Base-by-base conservation (phyloP, 2,888 invertebrate genomes). In the Torymus texanus region DNA sequence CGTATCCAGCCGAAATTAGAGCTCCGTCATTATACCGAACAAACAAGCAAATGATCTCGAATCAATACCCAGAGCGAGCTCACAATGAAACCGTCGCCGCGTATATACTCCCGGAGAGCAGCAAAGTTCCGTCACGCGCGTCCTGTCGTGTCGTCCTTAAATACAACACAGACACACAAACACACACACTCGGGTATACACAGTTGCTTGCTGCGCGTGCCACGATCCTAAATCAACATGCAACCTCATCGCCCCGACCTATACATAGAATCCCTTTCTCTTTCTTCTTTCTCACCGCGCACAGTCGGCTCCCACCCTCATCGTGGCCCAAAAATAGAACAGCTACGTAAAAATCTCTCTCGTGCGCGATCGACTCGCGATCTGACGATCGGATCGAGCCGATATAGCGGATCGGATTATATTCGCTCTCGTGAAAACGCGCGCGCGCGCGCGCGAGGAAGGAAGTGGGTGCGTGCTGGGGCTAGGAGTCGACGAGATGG, bases 251-350 rank as follows among this genome's bases (percentile, higher is more conserved):
- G 50, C 50, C n/a, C 50, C 12, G 16, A n/a, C 14, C 24, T 55
- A 8, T 11, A 21, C 14, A 50, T 51, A 5, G 41, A 50, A 67
- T 72, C 70, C 67, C 78, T 78, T 78, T 78, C 78, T 78, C 78
- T 72, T 78, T 78, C 61, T 53, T 61, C 56, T 51, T 68, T 8
- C 59, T 21, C 18, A 18, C 0, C 1, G 58, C 58, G 18, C 11
- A 16, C 58, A 24, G 18, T 16, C 18, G 3, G 59, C 18, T 59
- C 41, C 18, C 55, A 59, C 55, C n/a, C 50, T 50, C 10, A 21
- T 21, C 21, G 21, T 0, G 1, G 21, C 50, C 50, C 18, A 12
- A 63, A 74, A 65, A 65, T 66, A 50, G 65, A 58, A 50, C 65
- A 12, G 14, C n/a, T 5, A 21, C 41, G 41, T 41, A 41, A 41